Evolutionary conservation across 92 coral and sea anemone species (phyloP).

Genomic region (Phenganax subtilis): DNA sequence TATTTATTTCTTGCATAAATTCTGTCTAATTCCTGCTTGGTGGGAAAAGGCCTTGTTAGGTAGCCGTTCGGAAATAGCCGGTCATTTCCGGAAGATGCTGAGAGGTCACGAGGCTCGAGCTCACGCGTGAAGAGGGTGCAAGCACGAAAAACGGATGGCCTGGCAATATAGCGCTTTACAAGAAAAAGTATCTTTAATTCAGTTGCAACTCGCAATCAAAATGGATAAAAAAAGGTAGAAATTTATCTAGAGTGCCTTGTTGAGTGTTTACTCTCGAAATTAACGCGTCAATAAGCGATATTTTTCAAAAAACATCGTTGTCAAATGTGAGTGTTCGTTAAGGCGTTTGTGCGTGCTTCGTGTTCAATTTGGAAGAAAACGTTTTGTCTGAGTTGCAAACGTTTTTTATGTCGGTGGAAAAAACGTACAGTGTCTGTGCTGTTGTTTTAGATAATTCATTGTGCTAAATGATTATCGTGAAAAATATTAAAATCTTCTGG

Average conservation of each 20-base stretch:
- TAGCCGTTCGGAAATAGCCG: too few relatives aligned
- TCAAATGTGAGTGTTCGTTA: slow-evolving; percentile 22
- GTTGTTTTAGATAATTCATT: neutral
- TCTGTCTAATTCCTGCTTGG: too few relatives aligned
- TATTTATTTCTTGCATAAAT: too few relatives aligned
- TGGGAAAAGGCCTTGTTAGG: too few relatives aligned
- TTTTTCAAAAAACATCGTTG: neutral
- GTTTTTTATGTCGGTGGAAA: too few relatives aligned
- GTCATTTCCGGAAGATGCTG: too few relatives aligned
- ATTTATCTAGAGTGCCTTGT: neutral
- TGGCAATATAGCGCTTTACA: slow-evolving; percentile 49
- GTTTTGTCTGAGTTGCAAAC: slow-evolving; percentile 13
- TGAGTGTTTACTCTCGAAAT: too few relatives aligned
- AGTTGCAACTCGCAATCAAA: slow-evolving; percentile 34
- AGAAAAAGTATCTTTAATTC: slow-evolving; percentile 39
- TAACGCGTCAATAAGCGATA: neutral
- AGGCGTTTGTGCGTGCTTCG: slow-evolving; percentile 17
- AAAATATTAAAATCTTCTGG: too few relatives aligned
- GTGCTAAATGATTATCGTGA: too few relatives aligned
- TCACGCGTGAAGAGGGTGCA: slow-evolving; percentile 5
- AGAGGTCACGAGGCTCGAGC: neutral
- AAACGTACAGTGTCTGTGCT: neutral
- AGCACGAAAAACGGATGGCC: slow-evolving; percentile 48
- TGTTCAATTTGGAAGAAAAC: slow-evolving; percentile 9
- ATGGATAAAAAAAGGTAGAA: slow-evolving; percentile 41